Percentiles rank a stretch among this genome's conserved stretches.
These are phyloP conservation scores for Parochlus steinenii DNA, from an alignment of 2,888 invertebrate genomes.

Conservation along the genomic window DNA sequence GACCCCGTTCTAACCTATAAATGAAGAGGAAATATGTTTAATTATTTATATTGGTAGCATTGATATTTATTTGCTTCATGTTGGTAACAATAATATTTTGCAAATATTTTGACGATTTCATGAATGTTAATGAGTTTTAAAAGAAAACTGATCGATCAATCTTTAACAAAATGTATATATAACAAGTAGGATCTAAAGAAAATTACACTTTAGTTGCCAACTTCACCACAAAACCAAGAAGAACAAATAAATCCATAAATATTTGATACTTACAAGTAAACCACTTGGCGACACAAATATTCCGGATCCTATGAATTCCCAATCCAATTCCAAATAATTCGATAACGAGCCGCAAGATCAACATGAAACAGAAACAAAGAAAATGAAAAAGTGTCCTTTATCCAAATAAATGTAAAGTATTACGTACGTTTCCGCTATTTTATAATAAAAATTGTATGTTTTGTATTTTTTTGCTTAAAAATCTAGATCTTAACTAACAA, in stretches of 20 bases:
- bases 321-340: background rate
- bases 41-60: no score
- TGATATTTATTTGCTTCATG: no score
- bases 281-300: slow-evolving; percentile 97
- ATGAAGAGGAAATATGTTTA: no score
- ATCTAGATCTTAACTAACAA: slow-evolving; percentile 3
- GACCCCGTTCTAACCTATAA: slow-evolving; percentile 73
- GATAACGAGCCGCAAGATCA: background rate
- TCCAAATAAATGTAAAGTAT: background rate
- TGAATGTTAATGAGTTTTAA: no score
- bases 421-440: slow-evolving; percentile 5
- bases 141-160: no score
- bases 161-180: no score
- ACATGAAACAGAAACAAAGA: background rate
- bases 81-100: no score
- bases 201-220: no score
- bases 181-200: no score
- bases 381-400: background rate
- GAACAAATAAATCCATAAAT: no score
- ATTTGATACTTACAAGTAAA: slow-evolving; percentile 71
- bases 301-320: slow-evolving; percentile 60
- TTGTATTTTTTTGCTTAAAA: slow-evolving; percentile 5
- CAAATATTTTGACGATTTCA: no score
- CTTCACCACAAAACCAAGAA: no score
- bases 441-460: background rate